Evolutionary conservation across 2,888 invertebrate genomes (phyloP).

Genomic region (Deroplatys truncata): DNA sequence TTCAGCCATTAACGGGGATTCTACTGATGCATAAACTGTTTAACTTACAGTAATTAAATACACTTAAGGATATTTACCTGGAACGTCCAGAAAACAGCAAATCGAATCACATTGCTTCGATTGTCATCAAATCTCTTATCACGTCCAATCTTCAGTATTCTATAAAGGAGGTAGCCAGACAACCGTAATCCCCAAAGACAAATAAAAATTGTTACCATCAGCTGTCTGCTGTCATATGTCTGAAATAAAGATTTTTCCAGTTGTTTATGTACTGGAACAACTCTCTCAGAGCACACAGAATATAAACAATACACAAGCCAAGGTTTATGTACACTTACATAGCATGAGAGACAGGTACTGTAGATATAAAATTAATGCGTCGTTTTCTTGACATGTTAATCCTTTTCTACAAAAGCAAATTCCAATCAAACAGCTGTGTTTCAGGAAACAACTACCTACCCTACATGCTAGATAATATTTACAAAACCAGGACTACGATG

Average conservation of each 20-base stretch:
- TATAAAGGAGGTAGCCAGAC: constrained; percentile 83
- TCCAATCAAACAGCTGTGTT: too few relatives aligned
- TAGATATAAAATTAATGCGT: neutral
- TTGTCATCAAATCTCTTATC: constrained; percentile 89
- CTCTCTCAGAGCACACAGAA: neutral
- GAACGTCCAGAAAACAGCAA: constrained; percentile 92
- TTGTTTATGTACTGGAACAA: neutral
- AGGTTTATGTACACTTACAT: neutral
- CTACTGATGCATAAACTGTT: too few relatives aligned
- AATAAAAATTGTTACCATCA: constrained; percentile 86
- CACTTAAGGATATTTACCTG: constrained; percentile 51
- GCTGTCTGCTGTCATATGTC: constrained; percentile 81
- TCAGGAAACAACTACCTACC: too few relatives aligned
- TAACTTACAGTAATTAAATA: too few relatives aligned
- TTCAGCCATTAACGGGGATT: too few relatives aligned
- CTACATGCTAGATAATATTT: too few relatives aligned
- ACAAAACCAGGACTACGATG: too few relatives aligned
- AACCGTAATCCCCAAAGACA: constrained; percentile 84
- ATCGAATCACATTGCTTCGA: constrained; percentile 77
- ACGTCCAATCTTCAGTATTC: constrained; percentile 84
- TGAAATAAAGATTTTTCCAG: constrained; percentile 39
- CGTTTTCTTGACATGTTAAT: too few relatives aligned
- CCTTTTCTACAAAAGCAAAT: too few relatives aligned
- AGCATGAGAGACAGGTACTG: neutral
- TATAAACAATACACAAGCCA: neutral